These are phyloP conservation scores for Drosophila aldrichi DNA, from an alignment of 2,888 invertebrate species.

Conservation along the genomic window DNA sequence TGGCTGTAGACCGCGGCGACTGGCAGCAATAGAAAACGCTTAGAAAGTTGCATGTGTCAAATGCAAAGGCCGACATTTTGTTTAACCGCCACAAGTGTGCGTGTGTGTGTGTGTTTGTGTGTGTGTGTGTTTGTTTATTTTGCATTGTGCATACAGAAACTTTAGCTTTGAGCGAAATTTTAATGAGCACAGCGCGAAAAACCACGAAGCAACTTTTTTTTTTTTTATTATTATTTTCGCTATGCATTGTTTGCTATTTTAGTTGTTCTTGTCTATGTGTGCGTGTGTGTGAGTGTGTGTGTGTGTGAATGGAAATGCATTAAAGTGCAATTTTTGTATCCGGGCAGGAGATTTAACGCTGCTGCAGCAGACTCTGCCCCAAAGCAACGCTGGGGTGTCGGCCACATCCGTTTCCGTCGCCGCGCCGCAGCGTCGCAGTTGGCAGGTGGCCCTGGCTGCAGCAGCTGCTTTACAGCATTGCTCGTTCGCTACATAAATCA, in stretches of 20 bases:
- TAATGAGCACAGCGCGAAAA: conserved; percentile 68
- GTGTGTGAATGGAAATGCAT: conserved; percentile 54
- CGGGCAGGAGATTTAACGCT: conserved; percentile 49
- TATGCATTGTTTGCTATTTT: conserved; percentile 62
- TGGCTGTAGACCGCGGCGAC: conserved; percentile 54
- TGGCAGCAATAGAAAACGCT: conserved; percentile 37
- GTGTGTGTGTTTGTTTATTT: conserved; percentile 10
- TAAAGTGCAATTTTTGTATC: conserved; percentile 79
- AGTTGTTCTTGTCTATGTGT: conserved; percentile 25
- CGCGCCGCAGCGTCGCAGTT: background rate
- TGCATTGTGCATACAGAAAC: conserved; percentile 55
- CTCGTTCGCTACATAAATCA: conserved; percentile 75
- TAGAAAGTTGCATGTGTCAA: conserved; percentile 66
- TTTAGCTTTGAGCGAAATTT: conserved; percentile 64
- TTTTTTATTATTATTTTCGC: conserved; percentile 73
- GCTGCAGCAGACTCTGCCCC: conserved; percentile 19
- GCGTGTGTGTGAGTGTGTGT: conserved; percentile 5
- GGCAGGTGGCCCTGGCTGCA: conserved; percentile 6
- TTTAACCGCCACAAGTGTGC: conserved; percentile 14
- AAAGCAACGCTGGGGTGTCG: conserved; percentile 43
- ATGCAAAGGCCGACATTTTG: conserved; percentile 50
- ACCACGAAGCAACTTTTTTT: conserved; percentile 73
- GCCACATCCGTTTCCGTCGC: conserved; percentile 62
- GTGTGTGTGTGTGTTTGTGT: conserved; percentile 2
- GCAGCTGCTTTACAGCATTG: conserved; percentile 55